Base-by-base conservation (phyloP, 2,797 vertebrate species). In the Karalla daura region DNA sequence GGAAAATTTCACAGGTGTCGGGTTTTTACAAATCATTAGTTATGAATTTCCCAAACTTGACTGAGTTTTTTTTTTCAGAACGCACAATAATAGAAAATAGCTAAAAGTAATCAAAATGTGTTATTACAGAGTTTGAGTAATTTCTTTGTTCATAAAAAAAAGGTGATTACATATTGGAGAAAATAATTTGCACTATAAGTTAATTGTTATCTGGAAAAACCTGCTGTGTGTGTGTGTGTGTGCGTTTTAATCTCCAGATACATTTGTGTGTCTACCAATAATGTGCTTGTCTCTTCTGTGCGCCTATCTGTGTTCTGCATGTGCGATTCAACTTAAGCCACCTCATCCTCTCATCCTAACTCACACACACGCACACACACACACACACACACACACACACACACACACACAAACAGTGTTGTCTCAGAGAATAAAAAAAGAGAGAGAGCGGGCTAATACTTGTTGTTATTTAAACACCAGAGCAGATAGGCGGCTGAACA, bases 381-480 rank as follows among this genome's bases (percentile, higher is more conserved):
- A 33, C 28, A 61, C 27, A 24, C 53, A 70, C 32, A 36, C 37
- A 54, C 18, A 58, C 27, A 56, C 39, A 59, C 55, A 54, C 62
- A 45, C 28, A 37, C 14, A n/a, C n/a, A n/a, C n/a, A n/a, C n/a
- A n/a, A n/a, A n/a, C n/a, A n/a, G n/a, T n/a, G n/a, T 40, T 56
- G 56, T 66, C 37, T 41, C 30, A 44, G 11, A 37, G 17, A 23
- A 12, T 18, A 25, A 25, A 73, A 72, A 74, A 73, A 58, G 24
- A 21, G 58, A 27, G 70, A 74, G 70, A 58, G 24, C 18, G 58
- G 25, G 70, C 81, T 84, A 85, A 86, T 87, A 80, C 81, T 65
- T 53, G 49, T 86, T 87, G 82, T 91, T 93, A 92, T 92, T 93
- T 93, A 91, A 92, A 88, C 82, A 84, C 76, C 78, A 83, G 66